These are phyloP conservation scores for Tenualosa thibaudeaui DNA, from an alignment of 2,797 vertebrate species.

Conservation along the genomic window DNA sequence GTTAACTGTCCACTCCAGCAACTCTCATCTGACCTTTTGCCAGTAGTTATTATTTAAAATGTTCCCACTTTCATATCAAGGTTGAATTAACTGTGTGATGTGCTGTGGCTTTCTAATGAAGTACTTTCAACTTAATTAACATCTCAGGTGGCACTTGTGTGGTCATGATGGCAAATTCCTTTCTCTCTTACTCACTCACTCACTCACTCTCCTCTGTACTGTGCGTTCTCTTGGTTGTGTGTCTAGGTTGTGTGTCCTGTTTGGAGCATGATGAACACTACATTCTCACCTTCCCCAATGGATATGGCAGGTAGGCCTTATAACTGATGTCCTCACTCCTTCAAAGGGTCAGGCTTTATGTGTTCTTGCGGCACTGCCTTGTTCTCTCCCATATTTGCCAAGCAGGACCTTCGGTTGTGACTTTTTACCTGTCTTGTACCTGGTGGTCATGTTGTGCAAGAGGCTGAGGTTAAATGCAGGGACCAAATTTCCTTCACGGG, in stretches of 20 bases:
- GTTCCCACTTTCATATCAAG: neutral
- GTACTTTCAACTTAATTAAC: neutral
- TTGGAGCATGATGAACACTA: constrained; percentile 97
- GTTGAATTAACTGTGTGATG: neutral
- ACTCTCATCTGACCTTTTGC: neutral
- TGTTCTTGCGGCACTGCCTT: neutral
- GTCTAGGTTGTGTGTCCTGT: constrained; percentile 93
- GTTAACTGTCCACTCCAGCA: neutral
- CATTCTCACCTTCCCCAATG: constrained; percentile 97
- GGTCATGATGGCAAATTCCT: neutral
- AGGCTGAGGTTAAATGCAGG: neutral
- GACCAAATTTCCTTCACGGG: too few species aligned
- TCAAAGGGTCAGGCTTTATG: neutral
- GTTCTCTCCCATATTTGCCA: neutral
- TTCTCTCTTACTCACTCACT: neutral
- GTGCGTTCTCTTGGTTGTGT: neutral
- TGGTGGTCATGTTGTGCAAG: neutral
- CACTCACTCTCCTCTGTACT: neutral
- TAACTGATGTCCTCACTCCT: neutral
- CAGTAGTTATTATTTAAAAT: neutral
- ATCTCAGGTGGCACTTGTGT: neutral
- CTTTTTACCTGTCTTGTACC: neutral
- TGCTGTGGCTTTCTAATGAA: neutral
- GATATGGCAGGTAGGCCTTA: constrained; percentile 88
- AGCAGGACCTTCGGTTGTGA: neutral